Evolutionary conservation across 2,797 vertebrate genomes (phyloP).

Genomic region (Muscicapa striata): DNA sequence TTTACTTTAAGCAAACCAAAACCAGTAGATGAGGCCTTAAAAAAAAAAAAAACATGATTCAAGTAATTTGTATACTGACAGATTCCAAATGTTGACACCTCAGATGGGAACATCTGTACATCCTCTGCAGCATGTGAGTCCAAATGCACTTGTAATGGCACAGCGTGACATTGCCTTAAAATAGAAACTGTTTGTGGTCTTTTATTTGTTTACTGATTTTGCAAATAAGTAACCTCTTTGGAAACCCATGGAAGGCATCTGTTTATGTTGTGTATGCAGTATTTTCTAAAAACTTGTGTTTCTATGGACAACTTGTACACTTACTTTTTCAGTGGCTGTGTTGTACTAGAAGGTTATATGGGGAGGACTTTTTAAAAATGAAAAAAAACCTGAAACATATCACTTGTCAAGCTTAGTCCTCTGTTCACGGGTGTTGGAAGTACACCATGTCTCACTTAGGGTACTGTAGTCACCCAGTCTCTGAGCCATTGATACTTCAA

Average conservation of each 20-base stretch:
- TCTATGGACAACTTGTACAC: neutral
- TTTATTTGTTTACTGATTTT: conserved; percentile 15
- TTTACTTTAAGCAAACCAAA: conserved; percentile 26
- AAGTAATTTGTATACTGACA: neutral
- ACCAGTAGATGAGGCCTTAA: conserved; percentile 14
- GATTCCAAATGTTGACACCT: neutral
- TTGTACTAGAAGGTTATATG: neutral
- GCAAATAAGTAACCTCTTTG: conserved; percentile 7
- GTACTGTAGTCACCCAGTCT: neutral
- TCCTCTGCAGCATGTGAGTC: neutral
- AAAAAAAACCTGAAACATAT: neutral
- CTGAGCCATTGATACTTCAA: neutral
- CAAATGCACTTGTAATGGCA: conserved; percentile 8
- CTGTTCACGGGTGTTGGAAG: neutral
- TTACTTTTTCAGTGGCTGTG: conserved; percentile 36
- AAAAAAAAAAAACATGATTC: neutral
- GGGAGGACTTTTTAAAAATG: neutral
- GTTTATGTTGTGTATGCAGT: conserved; percentile 28
- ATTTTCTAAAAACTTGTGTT: conserved; percentile 46
- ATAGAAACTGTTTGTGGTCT: neutral
- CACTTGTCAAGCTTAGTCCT: neutral
- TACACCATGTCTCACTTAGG: neutral
- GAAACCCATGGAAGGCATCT: neutral
- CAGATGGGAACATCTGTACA: neutral
- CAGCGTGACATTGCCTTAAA: conserved; percentile 33